Evolutionary conservation across 2,888 invertebrate species (phyloP), one percentile per base, ranked within the genome.

Genomic region (Meloe dianella): DNA sequence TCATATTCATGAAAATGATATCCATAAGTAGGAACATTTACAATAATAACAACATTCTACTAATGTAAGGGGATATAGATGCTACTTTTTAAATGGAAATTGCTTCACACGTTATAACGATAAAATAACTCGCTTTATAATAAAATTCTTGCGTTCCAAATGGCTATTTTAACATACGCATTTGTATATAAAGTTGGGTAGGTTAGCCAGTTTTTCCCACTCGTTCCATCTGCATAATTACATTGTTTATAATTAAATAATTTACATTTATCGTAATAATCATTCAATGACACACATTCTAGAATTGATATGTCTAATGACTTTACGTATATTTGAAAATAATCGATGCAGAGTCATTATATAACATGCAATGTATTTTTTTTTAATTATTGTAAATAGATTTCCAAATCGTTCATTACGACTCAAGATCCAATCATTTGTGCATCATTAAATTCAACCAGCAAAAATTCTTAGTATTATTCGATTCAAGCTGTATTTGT

Each of bases 31-130:
- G 57, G 56, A 66, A 66, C 63, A 63, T 63, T 63, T 63, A 59
- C 41, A 59, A 57, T 63, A 63, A 67, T 64, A 66, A 54, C 67
- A 61, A 64, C 65, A 67, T 62, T 63, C 41, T 60, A 65, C 63
- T 65, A 65, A 58, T 57, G 59, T 62, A 56, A 5, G 54, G n/a
- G 54, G 54, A 24, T n/a, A 24, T 27, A 24, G 14, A 54, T 57
- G 58, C 61, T 60, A 63, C 59, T 66, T 63, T 73, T 66, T 63
- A 67, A 71, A 71, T 70, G 64, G 66, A 71, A 71, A 68, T 67
- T 65, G 60, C 62, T 65, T 71, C 69, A 68, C 72, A 71, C 68
- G 66, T 71, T 69, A 64, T 64, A 65, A 68, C 62, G 61, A 63
- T 69, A 67, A 70, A 70, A 69, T 69, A 68, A 68, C 66, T 57